phyloP scores from a whole-genome alignment of 2,113 vertebrate genomes.

The Charadrius vociferus region DNA sequence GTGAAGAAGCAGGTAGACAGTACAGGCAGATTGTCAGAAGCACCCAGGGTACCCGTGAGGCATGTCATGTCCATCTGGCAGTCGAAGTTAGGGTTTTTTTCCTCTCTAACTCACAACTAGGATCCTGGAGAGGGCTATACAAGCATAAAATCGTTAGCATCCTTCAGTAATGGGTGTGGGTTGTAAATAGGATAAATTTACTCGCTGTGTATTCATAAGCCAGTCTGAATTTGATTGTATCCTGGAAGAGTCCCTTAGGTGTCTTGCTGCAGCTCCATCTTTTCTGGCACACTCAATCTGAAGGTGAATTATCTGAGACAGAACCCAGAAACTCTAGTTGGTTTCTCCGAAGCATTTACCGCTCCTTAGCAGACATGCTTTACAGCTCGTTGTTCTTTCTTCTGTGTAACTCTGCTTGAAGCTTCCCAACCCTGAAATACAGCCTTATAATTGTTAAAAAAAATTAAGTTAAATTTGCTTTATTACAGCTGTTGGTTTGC shows the following conservation, averaged over 20 bases:
- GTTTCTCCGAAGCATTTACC: background rate
- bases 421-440: background rate
- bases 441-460: background rate
- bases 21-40: background rate
- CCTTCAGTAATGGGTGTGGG: background rate
- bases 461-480: background rate
- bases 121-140: background rate
- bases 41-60: background rate
- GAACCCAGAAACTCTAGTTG: background rate
- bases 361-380: background rate
- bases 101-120: background rate
- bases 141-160: background rate
- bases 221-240: background rate
- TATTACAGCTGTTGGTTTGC: background rate
- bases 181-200: background rate
- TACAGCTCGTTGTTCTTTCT: background rate
- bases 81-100: background rate
- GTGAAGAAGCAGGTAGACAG: background rate
- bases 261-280: background rate
- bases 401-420: background rate
- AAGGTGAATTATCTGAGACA: background rate
- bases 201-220: background rate
- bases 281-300: background rate
- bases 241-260: background rate
- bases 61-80: background rate